Evolutionary conservation across 2,113 vertebrate species (phyloP), one percentile per base, ranked within the genome.

Genomic region (Pica pica): DNA sequence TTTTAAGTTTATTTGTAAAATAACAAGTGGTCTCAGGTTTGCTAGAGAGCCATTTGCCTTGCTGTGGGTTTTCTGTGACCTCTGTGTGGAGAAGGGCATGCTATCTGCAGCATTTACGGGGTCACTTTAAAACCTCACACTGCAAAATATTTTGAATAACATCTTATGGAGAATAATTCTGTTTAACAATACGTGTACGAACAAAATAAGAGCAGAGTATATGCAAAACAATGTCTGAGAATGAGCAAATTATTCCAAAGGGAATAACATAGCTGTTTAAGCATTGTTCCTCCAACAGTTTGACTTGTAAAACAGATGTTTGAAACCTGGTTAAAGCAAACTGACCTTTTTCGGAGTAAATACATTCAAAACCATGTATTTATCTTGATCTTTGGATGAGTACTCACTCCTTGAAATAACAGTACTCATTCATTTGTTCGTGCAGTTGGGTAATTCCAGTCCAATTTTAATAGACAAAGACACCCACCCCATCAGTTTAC

Each of bases 401-500:
- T 60, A 60, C 24, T 87, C 42, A 75, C 27, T 64, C 37, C 30
- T 57, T 73, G 27, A 75, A 81, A 68, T 57, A 89, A 41, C 13
- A 77, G 8, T 6, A 47, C 3, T 6, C 21, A n/a, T 56, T 55
- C 1, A 0, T 89, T 81, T 4, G 2, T 39, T 44, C 9, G 26
- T 22, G 46, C 27, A 81, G 42, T 21, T 3, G 4, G 26, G 24
- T 78, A 56, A 68, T 14, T 60, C 37, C 42, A 28, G 63, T 81
- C 50, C 11, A 74, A 1, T 68, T 90, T 65, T 50, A 70, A 77
- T 22, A 87, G 35, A 17, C 39, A 65, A 73, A 80, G 53, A 39
- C 18, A 68, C 12, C 15, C 14, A 17, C 17, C 5, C 10, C 77
- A 50, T 37, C 26, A 60, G 26, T 60, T 76, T 37, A 30, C 67